Evolutionary conservation across 35 echinoderm and acorn worm genomes (phyloP).

Genomic region (Apostichopus parvimensis): DNA sequence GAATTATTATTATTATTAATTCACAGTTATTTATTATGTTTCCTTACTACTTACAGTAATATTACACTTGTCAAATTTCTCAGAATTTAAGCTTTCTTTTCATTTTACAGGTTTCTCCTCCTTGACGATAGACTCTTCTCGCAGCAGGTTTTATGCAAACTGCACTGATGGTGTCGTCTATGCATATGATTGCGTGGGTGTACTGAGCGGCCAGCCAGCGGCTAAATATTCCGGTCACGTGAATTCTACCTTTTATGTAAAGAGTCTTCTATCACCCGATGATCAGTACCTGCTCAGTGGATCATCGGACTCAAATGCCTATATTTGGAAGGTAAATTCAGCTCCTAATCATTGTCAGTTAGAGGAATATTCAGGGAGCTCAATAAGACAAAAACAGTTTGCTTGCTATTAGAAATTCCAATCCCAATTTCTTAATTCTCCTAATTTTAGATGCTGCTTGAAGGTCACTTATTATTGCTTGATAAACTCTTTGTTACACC

Average conservation of each 20-base stretch:
- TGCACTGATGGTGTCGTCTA: constrained; percentile 90
- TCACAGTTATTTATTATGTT: neutral
- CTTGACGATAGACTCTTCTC: constrained; percentile 74
- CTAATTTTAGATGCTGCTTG: too few relatives aligned
- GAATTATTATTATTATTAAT: too few relatives aligned
- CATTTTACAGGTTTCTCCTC: constrained; percentile 73
- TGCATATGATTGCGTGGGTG: constrained; percentile 67
- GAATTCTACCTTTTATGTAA: constrained; percentile 92
- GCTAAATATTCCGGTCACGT: constrained; percentile 71
- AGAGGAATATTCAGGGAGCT: neutral
- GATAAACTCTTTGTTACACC: too few relatives aligned
- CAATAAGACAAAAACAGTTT: neutral
- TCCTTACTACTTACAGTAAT: neutral
- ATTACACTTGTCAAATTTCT: neutral
- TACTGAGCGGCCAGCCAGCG: constrained; percentile 40
- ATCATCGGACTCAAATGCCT: constrained; percentile 86
- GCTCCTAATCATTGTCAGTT: neutral
- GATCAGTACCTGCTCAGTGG: constrained; percentile 82
- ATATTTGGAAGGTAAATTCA: constrained; percentile 88
- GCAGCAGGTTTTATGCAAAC: constrained; percentile 76
- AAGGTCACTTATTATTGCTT: too few relatives aligned
- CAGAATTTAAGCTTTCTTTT: neutral
- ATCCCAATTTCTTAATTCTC: too few relatives aligned
- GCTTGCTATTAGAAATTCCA: too few relatives aligned
- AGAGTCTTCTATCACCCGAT: constrained; percentile 75